phyloP scores from a whole-genome alignment of 2,113 vertebrate species.

The Galemys pyrenaicus region DNA sequence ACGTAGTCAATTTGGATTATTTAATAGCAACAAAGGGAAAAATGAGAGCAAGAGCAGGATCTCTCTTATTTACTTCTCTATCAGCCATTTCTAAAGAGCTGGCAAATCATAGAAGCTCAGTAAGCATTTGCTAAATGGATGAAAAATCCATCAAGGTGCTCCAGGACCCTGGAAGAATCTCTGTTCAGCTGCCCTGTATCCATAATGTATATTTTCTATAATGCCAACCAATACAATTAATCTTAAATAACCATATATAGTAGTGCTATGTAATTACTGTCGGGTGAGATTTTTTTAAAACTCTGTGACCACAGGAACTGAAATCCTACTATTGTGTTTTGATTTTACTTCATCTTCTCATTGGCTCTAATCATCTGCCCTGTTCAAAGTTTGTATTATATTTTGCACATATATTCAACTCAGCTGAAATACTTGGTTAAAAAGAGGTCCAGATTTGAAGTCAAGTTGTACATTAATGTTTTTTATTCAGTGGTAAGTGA shows the following conservation, averaged over 20 bases:
- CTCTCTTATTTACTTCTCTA: neutral
- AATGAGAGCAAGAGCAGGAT: neutral
- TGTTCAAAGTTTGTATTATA: conserved; percentile 27
- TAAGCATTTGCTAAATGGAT: neutral
- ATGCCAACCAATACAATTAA: neutral
- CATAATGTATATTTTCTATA: neutral
- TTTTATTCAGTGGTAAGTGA: conserved; percentile 71
- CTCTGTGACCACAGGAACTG: neutral
- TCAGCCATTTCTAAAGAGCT: neutral
- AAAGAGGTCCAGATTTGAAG: neutral
- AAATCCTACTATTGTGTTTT: neutral
- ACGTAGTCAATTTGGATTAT: neutral
- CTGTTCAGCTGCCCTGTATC: neutral
- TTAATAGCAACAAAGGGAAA: conserved; percentile 47
- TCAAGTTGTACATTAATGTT: neutral
- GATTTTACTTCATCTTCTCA: conserved; percentile 41
- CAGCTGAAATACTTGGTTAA: neutral
- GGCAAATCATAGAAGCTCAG: neutral
- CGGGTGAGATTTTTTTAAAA: neutral
- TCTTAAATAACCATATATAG: neutral
- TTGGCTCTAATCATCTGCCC: neutral
- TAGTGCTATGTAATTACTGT: neutral
- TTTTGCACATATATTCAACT: neutral
- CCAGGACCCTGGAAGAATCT: conserved; percentile 15
- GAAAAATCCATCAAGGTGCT: neutral